phyloP scores from a whole-genome alignment of 2,888 invertebrate species.

The Ophraella communa region DNA sequence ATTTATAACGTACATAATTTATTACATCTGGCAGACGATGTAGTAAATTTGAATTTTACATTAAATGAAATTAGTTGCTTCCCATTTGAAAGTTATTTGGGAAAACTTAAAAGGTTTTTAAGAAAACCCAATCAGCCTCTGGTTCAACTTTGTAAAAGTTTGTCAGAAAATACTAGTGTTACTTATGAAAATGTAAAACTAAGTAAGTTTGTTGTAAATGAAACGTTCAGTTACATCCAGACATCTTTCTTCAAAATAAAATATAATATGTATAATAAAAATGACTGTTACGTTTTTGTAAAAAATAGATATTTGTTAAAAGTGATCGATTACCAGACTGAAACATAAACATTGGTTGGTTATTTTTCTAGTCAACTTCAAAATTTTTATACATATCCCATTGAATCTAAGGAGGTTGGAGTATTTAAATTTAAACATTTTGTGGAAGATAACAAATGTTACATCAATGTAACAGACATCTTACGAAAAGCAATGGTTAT shows the following conservation, averaged over 20 bases:
- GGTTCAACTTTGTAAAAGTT: conserved; percentile 18
- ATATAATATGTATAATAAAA: conserved; percentile 10
- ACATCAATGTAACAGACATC: background rate
- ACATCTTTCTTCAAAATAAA: conserved; percentile 14
- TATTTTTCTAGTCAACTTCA: conserved; percentile 16
- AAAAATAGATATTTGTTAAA: conserved; percentile 9
- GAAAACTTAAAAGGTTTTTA: conserved; percentile 21
- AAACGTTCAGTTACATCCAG: conserved; percentile 13
- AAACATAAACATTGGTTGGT: conserved; percentile 8
- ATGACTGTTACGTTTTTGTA: conserved; percentile 15
- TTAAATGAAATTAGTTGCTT: conserved; percentile 30
- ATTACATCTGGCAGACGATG: conserved; percentile 32
- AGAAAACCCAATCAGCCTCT: conserved; percentile 32
- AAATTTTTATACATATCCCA: conserved; percentile 10
- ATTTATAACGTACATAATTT: conserved; percentile 35
- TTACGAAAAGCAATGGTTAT: background rate
- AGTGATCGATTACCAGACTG: conserved; percentile 12
- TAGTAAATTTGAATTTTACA: conserved; percentile 18
- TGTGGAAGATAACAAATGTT: background rate
- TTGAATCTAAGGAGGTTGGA: conserved; percentile 10
- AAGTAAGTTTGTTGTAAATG: conserved; percentile 7
- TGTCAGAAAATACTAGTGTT: background rate
- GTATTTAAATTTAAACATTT: conserved; percentile 6
- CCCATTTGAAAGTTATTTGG: conserved; percentile 31
- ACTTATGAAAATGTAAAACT: conserved; percentile 14